These are phyloP conservation scores for Chaetura pelagica DNA, from an alignment of 2,113 vertebrate species.

Conservation along the genomic window DNA sequence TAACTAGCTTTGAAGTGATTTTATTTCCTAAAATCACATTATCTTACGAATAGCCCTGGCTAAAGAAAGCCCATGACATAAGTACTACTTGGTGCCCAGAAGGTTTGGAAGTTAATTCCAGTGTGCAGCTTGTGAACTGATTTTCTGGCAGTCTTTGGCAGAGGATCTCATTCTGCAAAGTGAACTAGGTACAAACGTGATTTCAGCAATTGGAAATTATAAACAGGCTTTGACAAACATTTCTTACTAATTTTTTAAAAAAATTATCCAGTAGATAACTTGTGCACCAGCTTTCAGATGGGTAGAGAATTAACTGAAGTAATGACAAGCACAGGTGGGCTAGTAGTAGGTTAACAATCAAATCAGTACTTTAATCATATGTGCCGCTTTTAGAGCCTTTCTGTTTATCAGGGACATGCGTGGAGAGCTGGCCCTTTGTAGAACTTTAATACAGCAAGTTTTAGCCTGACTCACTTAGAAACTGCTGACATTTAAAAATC, in stretches of 20 bases:
- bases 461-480: background rate
- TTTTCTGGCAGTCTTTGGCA: background rate
- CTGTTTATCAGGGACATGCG: background rate
- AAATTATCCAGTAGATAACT: background rate
- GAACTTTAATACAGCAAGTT: background rate
- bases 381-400: background rate
- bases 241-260: background rate
- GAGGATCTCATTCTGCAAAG: background rate
- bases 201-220: background rate
- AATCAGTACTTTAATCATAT: background rate
- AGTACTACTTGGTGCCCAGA: background rate
- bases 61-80: background rate
- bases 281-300: background rate
- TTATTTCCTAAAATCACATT: background rate
- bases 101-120: background rate
- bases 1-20: background rate
- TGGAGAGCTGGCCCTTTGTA: background rate
- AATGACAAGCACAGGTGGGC: background rate
- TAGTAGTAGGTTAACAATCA: background rate
- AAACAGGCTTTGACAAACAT: background rate
- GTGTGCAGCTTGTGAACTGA: background rate
- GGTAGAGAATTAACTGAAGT: background rate
- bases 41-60: background rate
- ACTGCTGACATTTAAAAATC: background rate
- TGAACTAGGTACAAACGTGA: background rate